Evolutionary conservation across 1,140 invertebrate genomes (phyloP), one percentile per base, ranked within the genome.

Genomic region (Drosophila prosaltans): DNA sequence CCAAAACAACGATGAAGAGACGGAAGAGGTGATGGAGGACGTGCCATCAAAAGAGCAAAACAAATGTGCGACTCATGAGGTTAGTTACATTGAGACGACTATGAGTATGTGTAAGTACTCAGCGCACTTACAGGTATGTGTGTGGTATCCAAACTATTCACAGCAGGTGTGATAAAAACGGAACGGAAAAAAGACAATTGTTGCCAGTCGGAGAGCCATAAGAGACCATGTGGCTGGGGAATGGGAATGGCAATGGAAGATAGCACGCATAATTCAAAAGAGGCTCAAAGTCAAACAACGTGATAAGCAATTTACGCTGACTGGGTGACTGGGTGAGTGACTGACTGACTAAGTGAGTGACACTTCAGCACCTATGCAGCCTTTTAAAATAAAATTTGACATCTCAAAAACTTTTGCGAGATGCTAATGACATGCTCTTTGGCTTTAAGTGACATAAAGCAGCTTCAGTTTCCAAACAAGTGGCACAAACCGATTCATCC

Each of bases 381-480:
- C 88, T 76, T 86, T 86, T 74, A 77, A 88, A 77, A 80, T 88
- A 89, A 84, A 88, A 73, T 70, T 83, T 83, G 79, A 85, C 79
- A 79, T 69, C 78, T 74, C 59, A 74, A 79, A 66, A 65, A 36
- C 66, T 61, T 67, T 60, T 32, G 67, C 67, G 60, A 58, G 61
- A 77, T 76, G 74, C 74, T 76, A 76, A 75, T 76, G 66, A 72
- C 72, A 75, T 63, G 66, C 62, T 51, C 45, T 51, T 51, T 51
- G 45, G 26, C 45, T 59, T 59, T 59, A 62, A 83, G 70, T 80
- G 80, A 84, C 84, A 88, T 77, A 83, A 89, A 89, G 84, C 78
- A 69, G 77, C 81, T 78, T 26, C 36, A 58, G 10, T 59, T 70
- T 78, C 58, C 73, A 73, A 78, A 65, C 77, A 77, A 67, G 74